These are phyloP conservation scores for Oenanthe melanoleuca DNA, from an alignment of 2,113 vertebrate species.

Conservation along the genomic window DNA sequence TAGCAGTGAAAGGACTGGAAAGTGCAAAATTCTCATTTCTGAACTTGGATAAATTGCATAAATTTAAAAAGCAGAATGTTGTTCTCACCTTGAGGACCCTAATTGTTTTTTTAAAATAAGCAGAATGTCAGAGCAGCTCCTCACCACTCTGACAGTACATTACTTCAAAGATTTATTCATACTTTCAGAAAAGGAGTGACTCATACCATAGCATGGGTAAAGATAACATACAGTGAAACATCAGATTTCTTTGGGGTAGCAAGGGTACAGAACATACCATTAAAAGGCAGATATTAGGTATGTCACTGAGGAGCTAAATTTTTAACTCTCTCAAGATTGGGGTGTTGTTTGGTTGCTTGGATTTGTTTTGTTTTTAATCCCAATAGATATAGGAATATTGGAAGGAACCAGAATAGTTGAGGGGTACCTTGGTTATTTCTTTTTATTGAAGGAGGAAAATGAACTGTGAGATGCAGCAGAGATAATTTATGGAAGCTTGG, in stretches of 20 bases:
- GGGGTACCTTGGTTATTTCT: background rate
- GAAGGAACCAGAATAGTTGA: background rate
- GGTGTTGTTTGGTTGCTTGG: background rate
- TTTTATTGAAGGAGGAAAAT: background rate
- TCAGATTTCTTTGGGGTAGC: background rate
- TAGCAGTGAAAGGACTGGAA: background rate
- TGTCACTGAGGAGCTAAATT: background rate
- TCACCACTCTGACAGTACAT: background rate
- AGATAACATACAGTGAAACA: background rate
- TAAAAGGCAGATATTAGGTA: background rate
- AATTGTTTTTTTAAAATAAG: background rate
- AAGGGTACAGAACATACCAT: background rate
- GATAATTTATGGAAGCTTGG: background rate
- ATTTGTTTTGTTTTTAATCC: background rate
- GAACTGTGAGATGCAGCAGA: background rate
- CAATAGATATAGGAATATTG: background rate
- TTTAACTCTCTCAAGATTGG: background rate
- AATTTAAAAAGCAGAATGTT: background rate
- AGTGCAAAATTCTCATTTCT: background rate
- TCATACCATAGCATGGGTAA: background rate
- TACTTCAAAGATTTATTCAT: background rate
- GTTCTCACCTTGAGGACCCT: background rate
- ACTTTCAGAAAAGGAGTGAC: background rate
- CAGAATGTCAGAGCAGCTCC: background rate
- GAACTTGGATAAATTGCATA: background rate